Percentiles rank a stretch among this genome's conserved stretches.
Conservation (phyloP, 2,797 vertebrate genomes). For the Neoniphon sammara region DNA sequence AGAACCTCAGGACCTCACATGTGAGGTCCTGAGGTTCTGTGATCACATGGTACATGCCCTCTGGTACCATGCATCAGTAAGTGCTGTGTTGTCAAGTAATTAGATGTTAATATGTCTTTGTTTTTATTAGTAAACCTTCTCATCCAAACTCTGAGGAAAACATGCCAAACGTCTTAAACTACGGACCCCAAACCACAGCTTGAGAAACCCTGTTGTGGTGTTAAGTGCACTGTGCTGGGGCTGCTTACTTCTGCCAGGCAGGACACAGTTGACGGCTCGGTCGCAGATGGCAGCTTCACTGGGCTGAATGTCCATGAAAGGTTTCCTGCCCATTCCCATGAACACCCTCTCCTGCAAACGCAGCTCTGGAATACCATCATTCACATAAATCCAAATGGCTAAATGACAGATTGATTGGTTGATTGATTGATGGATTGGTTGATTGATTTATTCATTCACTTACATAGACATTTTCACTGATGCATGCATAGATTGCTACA, state of each 20-base stretch:
- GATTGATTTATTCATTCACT: not conserved
- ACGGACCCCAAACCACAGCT: not conserved
- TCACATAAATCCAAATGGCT: not conserved
- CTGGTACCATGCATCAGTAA: not conserved
- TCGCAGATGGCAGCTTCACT: constrained; percentile 85
- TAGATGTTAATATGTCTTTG: not conserved
- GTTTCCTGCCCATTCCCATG: constrained; percentile 85
- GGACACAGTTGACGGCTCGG: constrained; percentile 75
- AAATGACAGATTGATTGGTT: not conserved
- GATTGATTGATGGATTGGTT: not conserved
- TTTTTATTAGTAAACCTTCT: too few species aligned
- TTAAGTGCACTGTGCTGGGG: not conserved
- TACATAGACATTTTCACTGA: not conserved
- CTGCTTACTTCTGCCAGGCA: constrained; percentile 78
- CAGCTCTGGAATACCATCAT: constrained; percentile 75
- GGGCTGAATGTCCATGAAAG: constrained; percentile 85
- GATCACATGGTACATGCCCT: too few species aligned
- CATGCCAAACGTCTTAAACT: not conserved
- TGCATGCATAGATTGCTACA: not conserved
- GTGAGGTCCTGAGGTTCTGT: too few species aligned
- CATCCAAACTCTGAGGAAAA: not conserved
- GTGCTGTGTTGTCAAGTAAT: not conserved
- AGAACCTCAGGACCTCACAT: too few species aligned
- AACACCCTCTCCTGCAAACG: constrained; percentile 86
- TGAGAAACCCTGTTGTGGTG: not conserved